phyloP scores from a whole-genome alignment of 2,797 vertebrate species.

The Scyliorhinus canicula region DNA sequence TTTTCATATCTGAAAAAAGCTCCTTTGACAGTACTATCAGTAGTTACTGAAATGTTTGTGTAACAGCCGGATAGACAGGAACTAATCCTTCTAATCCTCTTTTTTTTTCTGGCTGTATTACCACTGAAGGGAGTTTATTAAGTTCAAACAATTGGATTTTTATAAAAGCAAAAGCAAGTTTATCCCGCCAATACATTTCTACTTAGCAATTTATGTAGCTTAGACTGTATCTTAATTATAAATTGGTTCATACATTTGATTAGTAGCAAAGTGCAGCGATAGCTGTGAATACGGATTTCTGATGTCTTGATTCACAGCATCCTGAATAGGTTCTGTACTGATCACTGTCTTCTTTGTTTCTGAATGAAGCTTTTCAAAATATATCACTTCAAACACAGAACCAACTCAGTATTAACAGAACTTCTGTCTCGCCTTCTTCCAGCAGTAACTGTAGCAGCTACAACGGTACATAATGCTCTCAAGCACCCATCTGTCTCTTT shows the following conservation, averaged over 20 bases:
- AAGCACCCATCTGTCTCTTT: neutral
- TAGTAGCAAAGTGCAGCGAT: neutral
- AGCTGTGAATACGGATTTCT: neutral
- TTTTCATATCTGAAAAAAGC: conserved; percentile 30
- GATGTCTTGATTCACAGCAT: neutral
- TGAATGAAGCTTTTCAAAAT: neutral
- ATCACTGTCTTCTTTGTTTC: neutral
- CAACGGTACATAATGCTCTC: neutral
- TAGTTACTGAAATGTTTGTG: conserved; percentile 36
- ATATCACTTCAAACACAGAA: neutral
- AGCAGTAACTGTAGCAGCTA: neutral
- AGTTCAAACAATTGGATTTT: conserved; percentile 29
- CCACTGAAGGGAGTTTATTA: conserved; percentile 16
- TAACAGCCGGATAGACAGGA: conserved; percentile 24
- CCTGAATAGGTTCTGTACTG: neutral
- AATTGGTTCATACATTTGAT: neutral
- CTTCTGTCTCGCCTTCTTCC: neutral
- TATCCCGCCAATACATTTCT: neutral
- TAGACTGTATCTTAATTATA: neutral
- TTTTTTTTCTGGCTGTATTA: conserved; percentile 12
- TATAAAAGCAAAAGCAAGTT: conserved; percentile 1
- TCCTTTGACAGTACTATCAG: conserved; percentile 29
- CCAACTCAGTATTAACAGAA: neutral
- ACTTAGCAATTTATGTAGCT: neutral
- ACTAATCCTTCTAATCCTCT: conserved; percentile 31